phyloP scores from a whole-genome alignment of 2,888 invertebrate genomes.

The Brachypalpus laphriformis region DNA sequence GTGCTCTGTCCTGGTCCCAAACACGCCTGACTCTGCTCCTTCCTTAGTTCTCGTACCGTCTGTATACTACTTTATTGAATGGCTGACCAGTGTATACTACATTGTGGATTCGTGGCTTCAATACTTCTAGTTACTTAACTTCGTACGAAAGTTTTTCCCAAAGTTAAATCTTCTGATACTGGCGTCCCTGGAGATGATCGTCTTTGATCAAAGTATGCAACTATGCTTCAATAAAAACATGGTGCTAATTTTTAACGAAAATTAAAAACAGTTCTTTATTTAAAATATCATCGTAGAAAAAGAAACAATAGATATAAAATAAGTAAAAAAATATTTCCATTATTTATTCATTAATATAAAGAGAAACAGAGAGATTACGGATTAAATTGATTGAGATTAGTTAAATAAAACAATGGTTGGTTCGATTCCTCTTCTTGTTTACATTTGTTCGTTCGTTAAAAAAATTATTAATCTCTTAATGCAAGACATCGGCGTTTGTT shows the following conservation, averaged over 20 bases:
- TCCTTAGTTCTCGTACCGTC: too few relatives aligned
- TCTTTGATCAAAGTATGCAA: too few relatives aligned
- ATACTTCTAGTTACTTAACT: too few relatives aligned
- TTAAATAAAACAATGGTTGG: not conserved
- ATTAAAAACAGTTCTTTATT: constrained; percentile 36
- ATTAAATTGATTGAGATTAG: not conserved
- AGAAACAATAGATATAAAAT: constrained; percentile 22
- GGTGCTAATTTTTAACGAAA: constrained; percentile 3
- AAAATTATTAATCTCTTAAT: constrained; percentile 22
- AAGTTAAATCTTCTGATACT: too few relatives aligned
- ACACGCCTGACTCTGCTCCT: too few relatives aligned
- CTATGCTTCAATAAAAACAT: not conserved
- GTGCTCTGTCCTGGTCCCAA: too few relatives aligned
- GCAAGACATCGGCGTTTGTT: constrained; percentile 16
- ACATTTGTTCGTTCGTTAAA: not conserved
- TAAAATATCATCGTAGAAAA: constrained; percentile 13
- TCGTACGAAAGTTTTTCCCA: too few relatives aligned
- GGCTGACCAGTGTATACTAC: too few relatives aligned
- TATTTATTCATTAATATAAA: not conserved
- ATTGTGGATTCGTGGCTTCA: too few relatives aligned
- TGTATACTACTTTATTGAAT: too few relatives aligned
- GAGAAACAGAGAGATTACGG: not conserved
- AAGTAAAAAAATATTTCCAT: constrained; percentile 47
- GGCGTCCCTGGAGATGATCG: too few relatives aligned
- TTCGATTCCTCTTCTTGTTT: not conserved